Base-by-base conservation (phyloP, 2,113 vertebrate species). In the Pangasianodon gigas region DNA sequence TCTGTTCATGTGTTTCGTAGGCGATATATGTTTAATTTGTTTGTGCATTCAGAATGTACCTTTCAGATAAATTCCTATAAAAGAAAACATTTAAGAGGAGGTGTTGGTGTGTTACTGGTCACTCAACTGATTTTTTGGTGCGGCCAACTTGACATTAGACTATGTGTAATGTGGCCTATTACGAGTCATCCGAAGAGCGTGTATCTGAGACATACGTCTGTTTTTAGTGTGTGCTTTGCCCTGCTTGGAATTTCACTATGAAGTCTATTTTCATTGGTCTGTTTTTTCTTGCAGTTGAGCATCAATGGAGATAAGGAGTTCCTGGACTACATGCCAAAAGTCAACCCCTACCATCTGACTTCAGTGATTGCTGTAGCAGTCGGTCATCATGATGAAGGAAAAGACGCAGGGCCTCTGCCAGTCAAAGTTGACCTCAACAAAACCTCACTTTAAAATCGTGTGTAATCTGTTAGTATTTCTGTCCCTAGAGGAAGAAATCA, bases 271-370 rank as follows among this genome's bases (percentile, higher is more conserved):
- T 82, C 21, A 52, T 52, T 52, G 26, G 26, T 81, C 51, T 54
- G 4, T 89, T 52, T 88, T 8, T 91, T 46, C 67, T 89, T 82
- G 87, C 93, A 98, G 91, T 95, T 99, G 94, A 98, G 97, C 91
- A 97, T 98, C 95, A 98, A 98, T 0, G 98, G 97, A 44, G 98
- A 99, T 92, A 98, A 97, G 88, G 97, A 97, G 51, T 97, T 96
- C 90, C 93, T 98, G 93, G 96, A 97, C 56, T 96, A 97, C 41
- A 92, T 95, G 48, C 96, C 96, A 0, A 97, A 97, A 93, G 94
- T 96, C 1, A 90, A 94, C 51, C 29, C 96, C 0, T 97, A 96
- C 93, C 94, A 96, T 1, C 93, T 97, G 94, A 96, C 96, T 0
- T 96, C 98, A 0, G 92, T 97, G 95, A 94, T 97, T 21, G 52